These are phyloP conservation scores for Potorous gilbertii DNA, from an alignment of 2,797 vertebrate species.

Conservation along the genomic window DNA sequence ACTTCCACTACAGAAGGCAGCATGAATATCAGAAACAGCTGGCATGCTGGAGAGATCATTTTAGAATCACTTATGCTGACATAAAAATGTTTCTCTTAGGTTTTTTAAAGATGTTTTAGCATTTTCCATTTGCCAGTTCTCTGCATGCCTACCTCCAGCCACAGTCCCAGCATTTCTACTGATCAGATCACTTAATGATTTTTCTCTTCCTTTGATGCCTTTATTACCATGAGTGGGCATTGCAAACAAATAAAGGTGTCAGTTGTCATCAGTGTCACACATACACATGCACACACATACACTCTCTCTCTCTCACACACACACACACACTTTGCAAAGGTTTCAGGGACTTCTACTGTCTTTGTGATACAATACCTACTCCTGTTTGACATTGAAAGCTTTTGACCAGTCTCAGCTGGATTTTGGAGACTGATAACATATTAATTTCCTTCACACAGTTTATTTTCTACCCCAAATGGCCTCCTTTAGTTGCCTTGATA, in stretches of 20 bases:
- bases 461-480: not conserved
- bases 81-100: constrained; percentile 17
- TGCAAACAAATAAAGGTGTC: not conserved
- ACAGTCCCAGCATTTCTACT: not conserved
- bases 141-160: not conserved
- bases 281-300: too few species aligned
- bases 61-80: not conserved
- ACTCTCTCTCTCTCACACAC: not conserved
- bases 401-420: not conserved
- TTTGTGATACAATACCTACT: not conserved
- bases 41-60: constrained; percentile 19
- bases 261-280: too few species aligned
- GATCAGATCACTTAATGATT: not conserved
- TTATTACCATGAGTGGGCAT: not conserved
- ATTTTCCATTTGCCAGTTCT: not conserved
- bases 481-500: not conserved
- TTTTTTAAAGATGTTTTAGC: not conserved
- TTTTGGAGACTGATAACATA: not conserved
- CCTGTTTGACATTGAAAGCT: not conserved
- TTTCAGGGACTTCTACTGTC: not conserved
- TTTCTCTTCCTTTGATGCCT: not conserved
- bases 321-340: not conserved
- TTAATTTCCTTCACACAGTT: not conserved
- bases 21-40: not conserved
- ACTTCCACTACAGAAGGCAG: constrained; percentile 28